Base-by-base conservation (phyloP, 2,888 invertebrate species). In the Apomyelois bistriatella region DNA sequence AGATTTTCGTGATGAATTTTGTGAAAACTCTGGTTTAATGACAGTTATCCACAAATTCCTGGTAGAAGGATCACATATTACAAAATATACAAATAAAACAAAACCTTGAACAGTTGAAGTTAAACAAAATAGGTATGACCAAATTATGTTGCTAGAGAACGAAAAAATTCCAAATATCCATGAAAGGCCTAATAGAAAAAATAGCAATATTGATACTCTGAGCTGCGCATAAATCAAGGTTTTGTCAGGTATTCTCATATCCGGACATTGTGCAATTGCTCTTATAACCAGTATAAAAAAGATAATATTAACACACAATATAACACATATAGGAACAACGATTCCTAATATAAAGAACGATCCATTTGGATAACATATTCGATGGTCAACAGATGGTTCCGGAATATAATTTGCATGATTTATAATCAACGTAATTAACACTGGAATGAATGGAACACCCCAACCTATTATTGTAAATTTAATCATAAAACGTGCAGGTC, bases 391-490 rank as follows among this genome's bases (percentile, higher is more conserved):
- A 30, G 72, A 65, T 7, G 69, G 57, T 53, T 62, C 59, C 8
- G 85, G 84, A 49, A 90, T 77, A 60, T 92, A 93, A 28, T 85
- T 90, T 3, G 81, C 66, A n/a, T 74, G 74, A 60, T 91, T 80
- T 8, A 91, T 62, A 1, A 83, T 60, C 13, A 92, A 74, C n/a
- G 92, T 75, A 10, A 85, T 53, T 0, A 85, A 56, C 0, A 93
- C 91, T 1, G 93, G 93, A 52, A 93, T 59, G 1, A 91, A 42
- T 0, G 93, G 93, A n/a, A 90, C 59, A 1, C 92, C 92, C 94
- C 94, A 94, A 6, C 94, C 94, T 10, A 92, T 76, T 0, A 93
- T 43, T 1, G 92, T 91, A 12, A 93, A 91, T 70, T 94, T 94
- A 4, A 92, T 71, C 68, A 94, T 92, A 68, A 94, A 94, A 57